Percentiles rank a stretch among this genome's conserved stretches.
Evolutionary conservation across 2,888 invertebrate genomes (phyloP).

Genomic region (Epistrophe grossulariae): DNA sequence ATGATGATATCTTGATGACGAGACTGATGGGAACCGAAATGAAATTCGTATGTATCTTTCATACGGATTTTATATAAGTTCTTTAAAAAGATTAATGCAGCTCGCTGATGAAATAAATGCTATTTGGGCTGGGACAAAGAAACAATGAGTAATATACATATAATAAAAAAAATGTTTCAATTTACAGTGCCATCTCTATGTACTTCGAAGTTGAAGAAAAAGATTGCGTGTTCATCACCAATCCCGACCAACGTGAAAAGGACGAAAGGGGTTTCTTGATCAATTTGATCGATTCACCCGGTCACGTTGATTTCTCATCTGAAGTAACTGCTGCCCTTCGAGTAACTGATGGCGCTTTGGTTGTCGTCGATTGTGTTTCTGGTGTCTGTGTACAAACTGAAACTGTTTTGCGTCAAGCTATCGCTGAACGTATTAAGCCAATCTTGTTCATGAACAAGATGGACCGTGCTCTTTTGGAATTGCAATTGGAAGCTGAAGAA

Average conservation of each 20-base stretch:
- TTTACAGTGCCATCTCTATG: conserved; percentile 97
- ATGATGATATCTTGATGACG: conserved; percentile 78
- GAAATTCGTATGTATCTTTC: conserved; percentile 73
- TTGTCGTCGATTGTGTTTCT: conserved; percentile 99
- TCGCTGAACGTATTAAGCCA: conserved; percentile 99
- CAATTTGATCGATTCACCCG: conserved; percentile 99
- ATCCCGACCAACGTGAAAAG: conserved; percentile 95
- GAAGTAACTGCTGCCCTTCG: conserved; percentile 99
- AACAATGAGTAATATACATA: neutral
- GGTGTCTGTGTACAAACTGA: conserved; percentile 99
- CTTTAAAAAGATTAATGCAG: conserved; percentile 52
- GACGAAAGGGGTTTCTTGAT: conserved; percentile 98
- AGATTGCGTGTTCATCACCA: conserved; percentile 97
- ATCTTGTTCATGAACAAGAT: conserved; percentile 99
- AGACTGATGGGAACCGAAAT: conserved; percentile 74
- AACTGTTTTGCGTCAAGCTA: conserved; percentile 99
- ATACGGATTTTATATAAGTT: conserved; percentile 45
- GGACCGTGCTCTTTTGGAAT: conserved; percentile 99
- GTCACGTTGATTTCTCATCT: conserved; percentile 99
- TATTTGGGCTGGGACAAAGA: neutral
- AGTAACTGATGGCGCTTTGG: conserved; percentile 99
- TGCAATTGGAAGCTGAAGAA: conserved; percentile 98
- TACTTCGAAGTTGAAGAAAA: conserved; percentile 98
- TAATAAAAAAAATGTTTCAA: conserved; percentile 8
- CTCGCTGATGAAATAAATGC: conserved; percentile 65